Base-by-base conservation (phyloP, 2,888 invertebrate genomes). In the Augochlorella aurata region DNA sequence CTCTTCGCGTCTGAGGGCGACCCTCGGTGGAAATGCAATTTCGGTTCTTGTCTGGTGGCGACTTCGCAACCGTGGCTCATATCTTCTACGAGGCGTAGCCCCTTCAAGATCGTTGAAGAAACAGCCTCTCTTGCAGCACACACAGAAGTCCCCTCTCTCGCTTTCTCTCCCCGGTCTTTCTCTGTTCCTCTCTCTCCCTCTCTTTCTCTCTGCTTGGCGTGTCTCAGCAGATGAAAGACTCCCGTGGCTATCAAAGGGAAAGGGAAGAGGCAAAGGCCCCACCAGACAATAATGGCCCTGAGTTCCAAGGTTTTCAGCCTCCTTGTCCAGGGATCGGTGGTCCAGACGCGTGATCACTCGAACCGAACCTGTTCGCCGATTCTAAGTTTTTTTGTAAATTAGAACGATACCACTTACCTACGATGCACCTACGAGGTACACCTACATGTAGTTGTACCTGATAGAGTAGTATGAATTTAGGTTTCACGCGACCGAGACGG, bases 271-370 rank as follows among this genome's bases (percentile, higher is more conserved):
- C 68, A 82, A 77, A 79, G 83, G 82, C 82, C 85, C 80, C 78
- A 79, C 80, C 82, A 87, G 83, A 85, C 85, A 87, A 87, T 85
- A 87, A 87, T 85, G 85, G 85, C 85, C 85, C 77, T 83, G 85
- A 85, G 79, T 82, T 68, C 74, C 85, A 85, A 85, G 85, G 82
- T 85, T 85, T 82, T 77, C 85, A 84, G 80, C 63, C 85, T 76
- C 70, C 54, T 29, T 74, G 78, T 84, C 71, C 78, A 76, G 65
- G 73, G 49, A 69, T 69, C 81, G 67, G 63, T 49, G 74, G 74
- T 68, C 67, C 84, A 75, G 80, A 74, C 75, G 45, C 67, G 21
- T 47, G 72, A 54, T 75, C 78, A 44, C 78, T 21, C 12, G n/a
- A 61, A 75, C 82, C 77, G 81, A 44, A 67, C 68, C 65, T 67